Base-by-base conservation (phyloP, 2,888 invertebrate species). In the Pristionchus mayeri region DNA sequence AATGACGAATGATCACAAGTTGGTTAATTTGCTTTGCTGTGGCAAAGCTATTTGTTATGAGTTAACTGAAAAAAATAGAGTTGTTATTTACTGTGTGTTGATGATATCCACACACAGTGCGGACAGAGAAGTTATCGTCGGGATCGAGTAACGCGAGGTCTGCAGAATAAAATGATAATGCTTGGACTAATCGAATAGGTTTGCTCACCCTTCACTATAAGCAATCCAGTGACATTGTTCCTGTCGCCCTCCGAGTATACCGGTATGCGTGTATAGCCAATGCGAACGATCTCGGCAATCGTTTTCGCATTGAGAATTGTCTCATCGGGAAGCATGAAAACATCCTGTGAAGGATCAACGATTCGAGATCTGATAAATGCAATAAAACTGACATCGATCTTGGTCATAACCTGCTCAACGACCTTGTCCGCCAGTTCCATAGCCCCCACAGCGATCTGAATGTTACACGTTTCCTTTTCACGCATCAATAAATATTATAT, bases 81-180 rank as follows among this genome's bases (percentile, higher is more conserved):
- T 27, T 30, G 6, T 63, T 34, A 6, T 16, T 27, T 30, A 71
- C 71, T 21, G 44, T 21, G 94, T 98, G 98, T 94, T 98, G 97
- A 94, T 97, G 97, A 85, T 92, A 92, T 9, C 91, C 91, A 80
- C 92, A 92, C 9, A 93, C 90, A 6, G 90, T 90, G 16, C 88
- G 86, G 27, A 92, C 90, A 0, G 91, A 89, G 86, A 97, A 98
- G 94, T 97, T 97, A 94, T 99, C 98, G 93, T 98, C 98, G 0
- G 99, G 98, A 94, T 99, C 99, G 89, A 99, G 96, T 93, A 99
- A 96, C 0, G 98, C 98, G 92, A 99, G 95, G 94, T 99, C 99
- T 57, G 52, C 2, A 75, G 2, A 27, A 54, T 9, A 13, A 3
- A 54, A 21, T n/a, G 54, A 13, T 4, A 3, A 54, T 13, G 54